These are phyloP conservation scores for Indicator maculatus DNA, from an alignment of 2,113 vertebrate genomes.

Conservation along the genomic window DNA sequence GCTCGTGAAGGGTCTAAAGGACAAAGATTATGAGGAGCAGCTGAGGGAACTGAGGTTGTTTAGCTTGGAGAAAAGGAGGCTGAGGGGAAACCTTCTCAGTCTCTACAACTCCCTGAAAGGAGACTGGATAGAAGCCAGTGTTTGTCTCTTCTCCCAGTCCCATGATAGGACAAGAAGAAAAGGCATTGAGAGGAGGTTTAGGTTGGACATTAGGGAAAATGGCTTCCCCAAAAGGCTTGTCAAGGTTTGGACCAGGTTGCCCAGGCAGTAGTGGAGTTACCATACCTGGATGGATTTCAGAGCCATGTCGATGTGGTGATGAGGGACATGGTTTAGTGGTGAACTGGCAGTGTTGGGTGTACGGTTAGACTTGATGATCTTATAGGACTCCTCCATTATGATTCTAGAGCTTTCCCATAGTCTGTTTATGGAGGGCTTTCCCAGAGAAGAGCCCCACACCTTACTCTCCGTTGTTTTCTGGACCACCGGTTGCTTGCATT, in stretches of 20 bases:
- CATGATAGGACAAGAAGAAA: neutral
- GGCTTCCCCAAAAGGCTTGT: neutral
- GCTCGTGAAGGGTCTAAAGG: too few relatives aligned
- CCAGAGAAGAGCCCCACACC: accelerated
- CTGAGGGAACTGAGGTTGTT: neutral
- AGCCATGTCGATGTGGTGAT: neutral
- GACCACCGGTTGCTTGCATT: neutral
- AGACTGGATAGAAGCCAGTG: neutral
- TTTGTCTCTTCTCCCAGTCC: neutral
- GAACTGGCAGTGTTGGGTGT: neutral
- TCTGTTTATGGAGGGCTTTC: neutral
- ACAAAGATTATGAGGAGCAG: too few relatives aligned
- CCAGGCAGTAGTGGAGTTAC: neutral
- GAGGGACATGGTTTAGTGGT: neutral
- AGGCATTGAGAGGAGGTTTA: neutral
- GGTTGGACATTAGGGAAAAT: neutral
- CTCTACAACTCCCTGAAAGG: neutral
- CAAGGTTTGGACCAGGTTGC: neutral
- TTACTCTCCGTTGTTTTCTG: neutral
- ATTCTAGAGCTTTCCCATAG: neutral
- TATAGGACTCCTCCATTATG: neutral
- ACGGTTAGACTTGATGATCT: neutral
- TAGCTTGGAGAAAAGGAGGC: neutral
- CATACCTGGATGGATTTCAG: neutral
- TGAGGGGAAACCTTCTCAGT: neutral